Base-by-base conservation (phyloP, 1,140 invertebrate species). In the Drosophila lini region DNA sequence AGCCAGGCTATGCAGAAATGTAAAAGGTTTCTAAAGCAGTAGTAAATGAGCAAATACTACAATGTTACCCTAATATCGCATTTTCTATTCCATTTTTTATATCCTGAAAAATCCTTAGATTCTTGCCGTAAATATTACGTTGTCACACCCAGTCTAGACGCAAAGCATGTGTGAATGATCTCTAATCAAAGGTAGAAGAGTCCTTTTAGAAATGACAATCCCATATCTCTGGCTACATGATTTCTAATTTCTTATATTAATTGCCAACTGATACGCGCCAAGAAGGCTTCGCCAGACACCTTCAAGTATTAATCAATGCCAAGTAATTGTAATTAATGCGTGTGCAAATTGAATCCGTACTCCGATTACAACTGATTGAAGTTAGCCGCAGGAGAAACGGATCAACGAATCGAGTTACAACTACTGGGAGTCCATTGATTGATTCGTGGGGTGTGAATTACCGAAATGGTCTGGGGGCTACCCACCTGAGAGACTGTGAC, bases 301-400 rank as follows among this genome's bases (percentile, higher is more conserved):
- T 48, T 61, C 10, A 42, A 10, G 19, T 71, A 71, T 81, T 76
- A 31, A 45, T 48, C 45, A 71, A 82, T 69, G 5, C 10, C 36
- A 0, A 9, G 53, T 16, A 41, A 74, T 44, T 28, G 44, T 31
- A 60, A 48, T 73, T 73, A 73, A 73, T 28, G 19, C 13, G 10
- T n/a, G 40, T 15, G 32, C 16, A 40, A 73, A 71, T 73, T 22
- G 45, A 71, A 60, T 52, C n/a, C 3, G 32, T 16, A 73, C 67
- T 74, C 47, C 25, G 6, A 34, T 74, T 74, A 74, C 70, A 45
- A 40, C 5, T 52, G 36, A 52, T 32, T 50, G 38, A 60, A 42
- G 44, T 42, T 70, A 31, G 22, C 45, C 55, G 31, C 31, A 28
- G 28, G n/a, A 44, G n/a, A 41, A 40, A 22, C 34, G 68, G 36